phyloP scores from a whole-genome alignment of 64 coral and sea anemone species.

The Montipora foliosa region DNA sequence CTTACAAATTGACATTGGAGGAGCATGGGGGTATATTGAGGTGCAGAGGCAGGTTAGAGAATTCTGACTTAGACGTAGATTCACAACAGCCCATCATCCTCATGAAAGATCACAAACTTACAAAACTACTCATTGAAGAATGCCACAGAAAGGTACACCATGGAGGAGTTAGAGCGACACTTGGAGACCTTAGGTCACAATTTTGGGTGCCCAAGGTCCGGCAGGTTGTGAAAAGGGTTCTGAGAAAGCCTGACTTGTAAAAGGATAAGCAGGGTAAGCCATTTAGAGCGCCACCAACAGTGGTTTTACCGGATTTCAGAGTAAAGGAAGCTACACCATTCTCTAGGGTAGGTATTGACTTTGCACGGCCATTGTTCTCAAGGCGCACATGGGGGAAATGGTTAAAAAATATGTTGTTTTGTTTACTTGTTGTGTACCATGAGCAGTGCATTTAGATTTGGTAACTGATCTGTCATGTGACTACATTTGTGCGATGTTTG shows the following conservation, averaged over 20 bases:
- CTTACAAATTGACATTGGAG: neutral
- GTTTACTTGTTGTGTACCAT: too few species aligned
- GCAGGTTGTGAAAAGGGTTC: conserved; percentile 47
- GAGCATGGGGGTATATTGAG: neutral
- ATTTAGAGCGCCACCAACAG: neutral
- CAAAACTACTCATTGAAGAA: neutral
- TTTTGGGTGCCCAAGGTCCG: conserved; percentile 56
- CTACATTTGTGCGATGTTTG: too few species aligned
- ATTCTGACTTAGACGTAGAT: neutral
- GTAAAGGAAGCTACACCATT: neutral
- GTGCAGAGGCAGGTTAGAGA: neutral
- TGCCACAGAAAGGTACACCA: conserved; percentile 33
- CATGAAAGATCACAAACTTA: conserved; percentile 12
- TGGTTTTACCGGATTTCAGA: neutral
- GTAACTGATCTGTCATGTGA: too few species aligned
- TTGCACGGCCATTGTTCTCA: neutral
- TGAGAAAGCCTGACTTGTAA: neutral
- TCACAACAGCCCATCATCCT: conserved; percentile 12
- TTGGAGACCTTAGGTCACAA: conserved; percentile 6
- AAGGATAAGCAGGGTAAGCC: neutral
- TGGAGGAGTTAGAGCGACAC: conserved; percentile 37
- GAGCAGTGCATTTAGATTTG: too few species aligned
- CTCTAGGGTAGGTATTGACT: neutral
- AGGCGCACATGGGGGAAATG: neutral
- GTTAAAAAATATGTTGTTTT: too few species aligned